Evolutionary conservation across 2,113 vertebrate species (phyloP).

Genomic region (Microcebus murinus): DNA sequence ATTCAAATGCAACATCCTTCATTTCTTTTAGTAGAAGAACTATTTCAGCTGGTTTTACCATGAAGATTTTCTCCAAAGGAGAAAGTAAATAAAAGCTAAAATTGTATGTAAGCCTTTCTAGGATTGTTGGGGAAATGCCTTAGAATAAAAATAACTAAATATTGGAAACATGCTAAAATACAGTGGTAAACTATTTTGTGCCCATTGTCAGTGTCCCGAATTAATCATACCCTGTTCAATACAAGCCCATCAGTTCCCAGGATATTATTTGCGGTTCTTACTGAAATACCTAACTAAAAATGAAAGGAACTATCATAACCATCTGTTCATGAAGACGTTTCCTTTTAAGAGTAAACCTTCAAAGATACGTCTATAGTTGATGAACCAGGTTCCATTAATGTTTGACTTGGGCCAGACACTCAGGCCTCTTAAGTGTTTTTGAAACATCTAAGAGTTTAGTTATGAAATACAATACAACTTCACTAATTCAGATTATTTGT

Average conservation of each 20-base stretch:
- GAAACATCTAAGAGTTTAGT: not conserved
- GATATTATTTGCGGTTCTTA: not conserved
- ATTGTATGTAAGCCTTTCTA: not conserved
- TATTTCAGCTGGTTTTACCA: not conserved
- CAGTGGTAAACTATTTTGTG: not conserved
- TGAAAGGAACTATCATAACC: not conserved
- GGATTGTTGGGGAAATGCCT: not conserved
- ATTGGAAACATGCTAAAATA: not conserved
- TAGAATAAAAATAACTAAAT: not conserved
- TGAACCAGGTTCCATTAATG: not conserved
- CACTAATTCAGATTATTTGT: not conserved
- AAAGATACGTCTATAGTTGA: not conserved
- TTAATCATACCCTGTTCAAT: not conserved
- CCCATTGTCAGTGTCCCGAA: not conserved
- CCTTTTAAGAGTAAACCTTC: not conserved
- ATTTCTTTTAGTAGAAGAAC: not conserved
- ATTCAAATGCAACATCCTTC: not conserved
- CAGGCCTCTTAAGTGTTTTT: not conserved
- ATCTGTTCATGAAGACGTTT: not conserved
- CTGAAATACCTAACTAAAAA: not conserved
- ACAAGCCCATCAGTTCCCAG: not conserved
- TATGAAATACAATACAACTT: not conserved
- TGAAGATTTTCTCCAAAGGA: not conserved
- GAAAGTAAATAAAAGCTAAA: constrained; percentile 6
- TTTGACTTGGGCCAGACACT: not conserved